phyloP scores from a whole-genome alignment of 2,113 vertebrate genomes.

The Thamnaconus septentrionalis region DNA sequence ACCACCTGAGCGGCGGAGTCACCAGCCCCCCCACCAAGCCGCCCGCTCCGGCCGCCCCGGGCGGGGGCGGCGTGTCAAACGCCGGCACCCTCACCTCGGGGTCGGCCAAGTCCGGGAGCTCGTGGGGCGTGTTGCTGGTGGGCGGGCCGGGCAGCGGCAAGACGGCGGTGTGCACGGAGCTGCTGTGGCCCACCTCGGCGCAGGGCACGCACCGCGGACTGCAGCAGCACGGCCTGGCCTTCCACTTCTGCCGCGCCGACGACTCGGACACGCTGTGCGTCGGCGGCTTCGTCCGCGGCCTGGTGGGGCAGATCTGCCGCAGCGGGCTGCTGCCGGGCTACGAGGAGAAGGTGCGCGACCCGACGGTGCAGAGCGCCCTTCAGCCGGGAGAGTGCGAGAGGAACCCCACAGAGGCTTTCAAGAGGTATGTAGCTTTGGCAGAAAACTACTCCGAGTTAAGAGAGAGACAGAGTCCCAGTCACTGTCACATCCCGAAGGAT shows the following conservation, averaged over 20 bases:
- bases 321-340: conserved; percentile 87
- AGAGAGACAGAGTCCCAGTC: too few relatives aligned
- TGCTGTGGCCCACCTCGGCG: conserved; percentile 90
- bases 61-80: conserved; percentile 66
- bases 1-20: conserved; percentile 76
- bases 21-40: conserved; percentile 73
- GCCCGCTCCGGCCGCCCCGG: conserved; percentile 38
- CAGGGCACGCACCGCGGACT: conserved; percentile 83
- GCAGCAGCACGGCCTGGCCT: conserved; percentile 88
- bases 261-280: conserved; percentile 91
- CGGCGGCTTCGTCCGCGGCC: conserved; percentile 85
- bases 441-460: not conserved
- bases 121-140: conserved; percentile 93
- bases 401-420: conserved; percentile 94
- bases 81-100: conserved; percentile 68
- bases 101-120: conserved; percentile 75
- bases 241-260: conserved; percentile 95
- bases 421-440: conserved; percentile 81
- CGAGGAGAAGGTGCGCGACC: conserved; percentile 90
- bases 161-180: conserved; percentile 91
- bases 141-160: conserved; percentile 96
- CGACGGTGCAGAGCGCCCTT: conserved; percentile 84
- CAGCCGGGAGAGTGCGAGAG: conserved; percentile 93
- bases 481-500: too few relatives aligned
- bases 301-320: conserved; percentile 87